Evolutionary conservation across 2,113 vertebrate species (phyloP).

Genomic region (Phasianus colchicus): DNA sequence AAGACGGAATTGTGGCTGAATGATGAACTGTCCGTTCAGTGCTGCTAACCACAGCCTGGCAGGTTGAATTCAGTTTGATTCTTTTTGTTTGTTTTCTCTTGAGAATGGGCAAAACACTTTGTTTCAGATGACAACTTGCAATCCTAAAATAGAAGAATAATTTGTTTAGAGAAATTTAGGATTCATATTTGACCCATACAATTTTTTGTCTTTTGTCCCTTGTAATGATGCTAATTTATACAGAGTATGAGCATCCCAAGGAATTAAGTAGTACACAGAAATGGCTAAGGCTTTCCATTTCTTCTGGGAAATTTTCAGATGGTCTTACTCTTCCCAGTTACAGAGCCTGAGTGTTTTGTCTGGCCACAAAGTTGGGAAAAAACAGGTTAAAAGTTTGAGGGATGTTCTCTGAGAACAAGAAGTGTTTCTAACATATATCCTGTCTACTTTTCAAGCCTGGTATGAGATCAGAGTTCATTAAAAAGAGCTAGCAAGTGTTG

Average conservation of each 20-base stretch:
- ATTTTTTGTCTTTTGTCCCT: background rate
- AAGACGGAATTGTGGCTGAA: background rate
- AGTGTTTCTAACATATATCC: background rate
- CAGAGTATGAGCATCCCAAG: background rate
- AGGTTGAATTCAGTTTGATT: background rate
- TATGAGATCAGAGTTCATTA: background rate
- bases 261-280: background rate
- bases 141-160: background rate
- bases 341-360: background rate
- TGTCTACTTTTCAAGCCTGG: background rate
- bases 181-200: background rate
- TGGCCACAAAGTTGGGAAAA: background rate
- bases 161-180: background rate
- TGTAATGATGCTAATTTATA: background rate
- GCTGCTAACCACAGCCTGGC: background rate
- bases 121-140: background rate
- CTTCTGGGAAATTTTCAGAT: background rate
- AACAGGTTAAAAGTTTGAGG: background rate
- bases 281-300: background rate
- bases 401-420: background rate
- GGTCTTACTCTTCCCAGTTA: background rate
- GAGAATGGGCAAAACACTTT: background rate
- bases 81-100: slow-evolving; percentile 11
- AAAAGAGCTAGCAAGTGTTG: background rate
- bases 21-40: background rate